Percentiles rank a stretch among this genome's conserved stretches.
Evolutionary conservation across 2,797 vertebrate species (phyloP).

Genomic region (Novumbra hubbsi): DNA sequence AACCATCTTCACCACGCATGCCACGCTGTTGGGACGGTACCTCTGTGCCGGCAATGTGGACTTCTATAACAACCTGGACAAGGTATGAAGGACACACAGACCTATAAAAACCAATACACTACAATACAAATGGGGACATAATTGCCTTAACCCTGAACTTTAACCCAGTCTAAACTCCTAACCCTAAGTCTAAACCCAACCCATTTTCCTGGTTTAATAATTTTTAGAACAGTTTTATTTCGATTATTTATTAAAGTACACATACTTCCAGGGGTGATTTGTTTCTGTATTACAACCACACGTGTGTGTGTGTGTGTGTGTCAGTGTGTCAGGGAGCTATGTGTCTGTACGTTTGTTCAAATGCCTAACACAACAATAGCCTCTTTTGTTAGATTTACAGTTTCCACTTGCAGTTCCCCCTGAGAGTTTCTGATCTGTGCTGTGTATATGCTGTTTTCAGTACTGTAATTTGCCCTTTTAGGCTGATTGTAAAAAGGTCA

Average conservation of each 20-base stretch:
- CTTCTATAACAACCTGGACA: constrained; percentile 94
- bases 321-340: background rate
- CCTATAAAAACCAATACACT: constrained; percentile 1
- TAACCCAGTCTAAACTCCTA: too few species aligned
- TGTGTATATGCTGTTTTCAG: constrained; percentile 9
- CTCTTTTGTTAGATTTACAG: constrained; percentile 1
- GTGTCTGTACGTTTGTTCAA: background rate
- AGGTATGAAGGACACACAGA: constrained; percentile 64
- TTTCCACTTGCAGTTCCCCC: background rate
- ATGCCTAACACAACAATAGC: constrained; percentile 7
- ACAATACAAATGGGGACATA: background rate
- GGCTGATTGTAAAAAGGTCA: constrained; percentile 57
- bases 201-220: too few species aligned
- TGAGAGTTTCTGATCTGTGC: background rate
- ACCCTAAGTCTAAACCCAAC: too few species aligned
- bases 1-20: constrained; percentile 93
- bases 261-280: background rate
- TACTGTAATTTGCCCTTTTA: constrained; percentile 50
- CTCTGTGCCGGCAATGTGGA: constrained; percentile 93
- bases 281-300: background rate
- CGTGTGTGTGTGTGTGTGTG: too few species aligned
- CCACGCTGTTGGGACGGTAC: constrained; percentile 91
- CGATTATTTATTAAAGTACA: too few species aligned
- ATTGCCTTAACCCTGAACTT: constrained; percentile 9
- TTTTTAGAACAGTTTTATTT: too few species aligned